Base-by-base conservation (phyloP, 2,888 invertebrate species). In the Frankliniella intonsa region DNA sequence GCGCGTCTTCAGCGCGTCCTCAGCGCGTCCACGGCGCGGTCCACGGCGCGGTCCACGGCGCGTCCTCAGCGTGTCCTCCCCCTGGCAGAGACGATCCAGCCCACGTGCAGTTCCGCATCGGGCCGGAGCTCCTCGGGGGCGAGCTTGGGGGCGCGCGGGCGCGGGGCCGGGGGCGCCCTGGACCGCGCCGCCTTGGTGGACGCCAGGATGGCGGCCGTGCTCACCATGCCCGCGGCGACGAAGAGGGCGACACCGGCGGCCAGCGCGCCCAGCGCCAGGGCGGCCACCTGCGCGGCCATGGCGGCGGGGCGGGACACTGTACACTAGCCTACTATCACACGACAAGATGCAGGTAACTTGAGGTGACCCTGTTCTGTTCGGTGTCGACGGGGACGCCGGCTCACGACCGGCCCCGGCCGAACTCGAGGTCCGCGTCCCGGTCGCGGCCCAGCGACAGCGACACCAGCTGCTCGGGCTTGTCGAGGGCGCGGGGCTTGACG, bases 301-400 rank as follows among this genome's bases (percentile, higher is more conserved):
- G 62, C 7, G 62, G n/a, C n/a, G 12, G 22, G 22, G 69, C 11
- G 25, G 69, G 69, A 22, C 5, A 10, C 69, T 19, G 69, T 25
- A 22, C 22, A 25, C 69, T 76, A 76, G 22, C 12, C 12, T 25
- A 76, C 25, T 76, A 76, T 76, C 69, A 76, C 69, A 76, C 69
- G 25, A 76, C 22, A 10, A 76, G 69, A 62, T 62, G 69, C 69
- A 76, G 69, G 69, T 76, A 76, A 76, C 69, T 76, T 25, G 69
- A 5, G 38, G 69, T 76, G 69, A 76, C 69, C 69, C 69, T 76
- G 69, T 55, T 55, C 17, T 17, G 55, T 55, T 7, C 14, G 55
- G 55, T 17, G 51, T 9, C 51, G n/a, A 0, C 11, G n/a, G 9
- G n/a, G 65, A 19, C 69, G 22, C 12, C 11, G 25, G 25, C 10